phyloP scores from a whole-genome alignment of 2,797 vertebrate genomes.

The Graptemys geographica region DNA sequence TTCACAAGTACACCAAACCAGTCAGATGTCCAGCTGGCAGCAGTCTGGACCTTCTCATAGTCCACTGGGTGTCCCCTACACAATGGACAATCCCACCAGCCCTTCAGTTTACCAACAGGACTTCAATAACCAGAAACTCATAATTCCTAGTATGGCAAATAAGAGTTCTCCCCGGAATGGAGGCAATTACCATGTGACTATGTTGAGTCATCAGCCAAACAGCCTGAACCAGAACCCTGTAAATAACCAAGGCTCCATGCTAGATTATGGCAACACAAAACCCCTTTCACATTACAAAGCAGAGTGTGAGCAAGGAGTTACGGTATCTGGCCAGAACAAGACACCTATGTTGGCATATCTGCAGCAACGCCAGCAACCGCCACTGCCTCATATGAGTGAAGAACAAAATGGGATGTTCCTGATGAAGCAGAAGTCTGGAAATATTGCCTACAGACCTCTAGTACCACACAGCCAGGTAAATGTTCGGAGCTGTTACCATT shows the following conservation, averaged over 20 bases:
- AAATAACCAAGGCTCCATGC: conserved; percentile 81
- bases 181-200: conserved; percentile 86
- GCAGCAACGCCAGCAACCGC: conserved; percentile 80
- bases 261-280: conserved; percentile 95
- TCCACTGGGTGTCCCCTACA: conserved; percentile 85
- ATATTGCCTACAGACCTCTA: conserved; percentile 86
- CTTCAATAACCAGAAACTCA: conserved; percentile 89
- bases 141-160: conserved; percentile 86
- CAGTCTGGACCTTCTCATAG: conserved; percentile 88
- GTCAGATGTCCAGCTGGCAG: conserved; percentile 87
- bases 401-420: conserved; percentile 87
- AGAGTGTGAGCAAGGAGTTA: conserved; percentile 82
- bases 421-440: conserved; percentile 89
- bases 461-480: conserved; percentile 90
- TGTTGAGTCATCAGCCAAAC: conserved; percentile 87
- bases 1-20: conserved; percentile 83
- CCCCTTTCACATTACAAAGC: conserved; percentile 96
- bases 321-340: conserved; percentile 86
- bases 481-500: neutral
- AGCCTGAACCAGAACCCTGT: conserved; percentile 82
- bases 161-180: conserved; percentile 91
- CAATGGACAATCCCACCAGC: conserved; percentile 92
- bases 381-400: conserved; percentile 72
- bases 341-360: conserved; percentile 85
- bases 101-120: conserved; percentile 91